phyloP scores from a whole-genome alignment of 2,113 vertebrate species.

The Corydoras maculifer region DNA sequence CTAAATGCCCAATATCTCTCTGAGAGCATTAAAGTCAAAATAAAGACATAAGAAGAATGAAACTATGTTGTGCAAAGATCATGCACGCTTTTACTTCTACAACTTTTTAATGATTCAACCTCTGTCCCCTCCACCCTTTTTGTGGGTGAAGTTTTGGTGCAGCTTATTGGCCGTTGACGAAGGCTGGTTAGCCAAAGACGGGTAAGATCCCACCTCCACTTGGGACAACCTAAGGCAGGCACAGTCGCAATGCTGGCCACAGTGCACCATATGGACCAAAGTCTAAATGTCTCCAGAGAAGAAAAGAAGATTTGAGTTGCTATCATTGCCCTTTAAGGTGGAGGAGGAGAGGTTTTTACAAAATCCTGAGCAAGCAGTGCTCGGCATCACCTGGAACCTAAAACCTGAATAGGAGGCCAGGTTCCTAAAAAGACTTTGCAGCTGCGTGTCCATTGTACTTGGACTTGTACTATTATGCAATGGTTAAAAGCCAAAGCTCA shows the following conservation, averaged over 20 bases:
- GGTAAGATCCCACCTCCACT: constrained; percentile 71
- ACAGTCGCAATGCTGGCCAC: constrained; percentile 67
- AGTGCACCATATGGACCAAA: constrained; percentile 7
- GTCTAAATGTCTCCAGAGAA: constrained; percentile 2
- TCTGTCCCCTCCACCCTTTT: constrained; percentile 33
- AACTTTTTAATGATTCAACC: constrained; percentile 22
- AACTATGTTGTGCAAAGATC: constrained; percentile 9
- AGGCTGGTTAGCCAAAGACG: constrained; percentile 79
- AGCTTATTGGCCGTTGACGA: constrained; percentile 54
- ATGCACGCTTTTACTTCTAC: constrained; percentile 27
- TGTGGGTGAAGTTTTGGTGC: constrained; percentile 15
- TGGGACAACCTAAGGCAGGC: constrained; percentile 82
- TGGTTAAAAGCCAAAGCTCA: background rate
- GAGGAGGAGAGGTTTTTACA: constrained; percentile 33
- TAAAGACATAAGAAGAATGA: constrained; percentile 6
- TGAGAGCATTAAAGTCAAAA: constrained; percentile 16
- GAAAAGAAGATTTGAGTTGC: background rate
- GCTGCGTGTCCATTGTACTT: background rate
- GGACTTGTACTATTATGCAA: constrained; percentile 19
- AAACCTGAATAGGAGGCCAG: constrained; percentile 15
- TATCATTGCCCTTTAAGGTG: constrained; percentile 9
- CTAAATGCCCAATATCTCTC: constrained; percentile 18
- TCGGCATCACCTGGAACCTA: constrained; percentile 5
- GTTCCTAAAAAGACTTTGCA: background rate
- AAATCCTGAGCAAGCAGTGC: constrained; percentile 24